Conservation (phyloP, 2,888 invertebrate genomes). For the Drosophila incognita region DNA sequence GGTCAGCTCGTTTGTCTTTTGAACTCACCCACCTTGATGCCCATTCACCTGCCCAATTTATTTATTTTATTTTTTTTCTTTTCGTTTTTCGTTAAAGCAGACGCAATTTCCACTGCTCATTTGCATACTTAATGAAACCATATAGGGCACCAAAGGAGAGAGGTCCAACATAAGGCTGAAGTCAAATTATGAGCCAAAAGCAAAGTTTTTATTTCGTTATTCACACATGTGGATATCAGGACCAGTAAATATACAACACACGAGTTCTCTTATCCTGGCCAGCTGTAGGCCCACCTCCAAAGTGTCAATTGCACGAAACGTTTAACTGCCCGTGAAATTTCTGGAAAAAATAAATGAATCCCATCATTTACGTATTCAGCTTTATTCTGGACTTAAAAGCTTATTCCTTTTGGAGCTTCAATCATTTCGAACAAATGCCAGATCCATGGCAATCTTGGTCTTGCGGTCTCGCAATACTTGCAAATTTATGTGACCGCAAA, state of each 20-base stretch:
- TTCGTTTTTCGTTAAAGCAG: constrained; percentile 29
- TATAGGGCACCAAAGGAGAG: constrained; percentile 42
- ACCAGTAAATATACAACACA: constrained; percentile 36
- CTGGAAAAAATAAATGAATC: constrained; percentile 64
- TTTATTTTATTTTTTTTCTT: constrained; percentile 20
- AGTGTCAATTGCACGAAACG: constrained; percentile 48
- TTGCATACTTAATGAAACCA: constrained; percentile 75
- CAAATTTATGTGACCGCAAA: constrained; percentile 75
- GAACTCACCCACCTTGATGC: constrained; percentile 53
- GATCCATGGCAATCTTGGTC: constrained; percentile 43
- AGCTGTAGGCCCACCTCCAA: constrained; percentile 19
- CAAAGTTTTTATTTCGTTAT: constrained; percentile 20
- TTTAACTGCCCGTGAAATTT: constrained; percentile 41
- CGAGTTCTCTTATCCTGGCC: constrained; percentile 6
- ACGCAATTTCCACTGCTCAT: constrained; percentile 76
- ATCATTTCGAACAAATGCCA: constrained; percentile 52
- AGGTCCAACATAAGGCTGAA: constrained; percentile 23
- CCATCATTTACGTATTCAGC: constrained; percentile 66
- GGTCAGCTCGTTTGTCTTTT: constrained; percentile 34
- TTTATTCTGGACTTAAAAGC: constrained; percentile 44
- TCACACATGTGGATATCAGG: constrained; percentile 14
- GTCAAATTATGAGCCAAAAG: constrained; percentile 67
- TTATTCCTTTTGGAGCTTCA: constrained; percentile 57
- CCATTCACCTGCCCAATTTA: constrained; percentile 38
- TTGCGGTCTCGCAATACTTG: constrained; percentile 55